phyloP scores from a whole-genome alignment of 2,888 invertebrate species.

The Celastrina argiolus region DNA sequence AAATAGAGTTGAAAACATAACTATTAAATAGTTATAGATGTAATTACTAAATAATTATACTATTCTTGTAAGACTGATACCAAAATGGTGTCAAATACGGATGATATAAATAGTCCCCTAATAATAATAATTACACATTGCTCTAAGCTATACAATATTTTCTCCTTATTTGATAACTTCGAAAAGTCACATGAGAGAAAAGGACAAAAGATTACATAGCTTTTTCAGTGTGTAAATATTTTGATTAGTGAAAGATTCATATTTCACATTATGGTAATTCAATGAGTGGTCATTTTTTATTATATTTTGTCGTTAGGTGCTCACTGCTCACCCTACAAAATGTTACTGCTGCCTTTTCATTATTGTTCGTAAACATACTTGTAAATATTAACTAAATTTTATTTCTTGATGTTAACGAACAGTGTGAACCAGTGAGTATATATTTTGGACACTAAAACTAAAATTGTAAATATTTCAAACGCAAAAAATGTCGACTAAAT shows the following conservation, averaged over 20 bases:
- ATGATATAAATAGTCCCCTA: not conserved
- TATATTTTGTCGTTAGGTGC: not conserved
- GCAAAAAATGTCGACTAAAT: conserved; percentile 8
- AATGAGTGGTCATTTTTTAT: not conserved
- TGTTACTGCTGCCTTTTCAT: not conserved
- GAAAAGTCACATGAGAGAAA: no score
- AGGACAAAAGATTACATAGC: no score
- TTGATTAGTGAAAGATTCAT: no score
- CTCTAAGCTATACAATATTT: no score
- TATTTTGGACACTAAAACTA: conserved; percentile 6
- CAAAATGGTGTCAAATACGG: not conserved
- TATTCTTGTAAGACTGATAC: not conserved
- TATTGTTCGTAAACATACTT: not conserved
- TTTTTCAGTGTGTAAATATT: no score
- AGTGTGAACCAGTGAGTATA: not conserved
- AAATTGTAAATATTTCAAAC: conserved; percentile 26
- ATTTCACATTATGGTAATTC: no score
- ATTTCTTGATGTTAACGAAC: not conserved
- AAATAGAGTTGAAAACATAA: not conserved
- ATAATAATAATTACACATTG: not conserved
- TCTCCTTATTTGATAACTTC: no score
- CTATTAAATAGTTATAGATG: not conserved
- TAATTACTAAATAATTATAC: not conserved
- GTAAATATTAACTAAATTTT: not conserved
- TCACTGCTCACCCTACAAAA: no score